Conservation (phyloP, 2,113 vertebrate genomes). For the Aythya baeri region DNA sequence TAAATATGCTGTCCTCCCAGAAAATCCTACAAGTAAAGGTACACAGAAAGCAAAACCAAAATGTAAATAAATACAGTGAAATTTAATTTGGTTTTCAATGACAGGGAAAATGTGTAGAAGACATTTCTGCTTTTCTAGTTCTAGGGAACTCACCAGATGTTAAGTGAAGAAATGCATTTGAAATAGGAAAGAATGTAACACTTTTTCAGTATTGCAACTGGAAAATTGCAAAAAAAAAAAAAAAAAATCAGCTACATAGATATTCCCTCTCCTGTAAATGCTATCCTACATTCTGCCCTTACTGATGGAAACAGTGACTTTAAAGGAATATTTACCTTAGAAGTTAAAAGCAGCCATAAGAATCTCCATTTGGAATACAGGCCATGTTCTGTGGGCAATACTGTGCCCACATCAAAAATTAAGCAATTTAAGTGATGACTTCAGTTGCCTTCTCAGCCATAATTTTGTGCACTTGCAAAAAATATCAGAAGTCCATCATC, state of each 20-base stretch:
- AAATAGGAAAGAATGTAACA: background rate
- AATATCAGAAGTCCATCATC: background rate
- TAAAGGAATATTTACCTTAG: background rate
- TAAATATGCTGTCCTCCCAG: background rate
- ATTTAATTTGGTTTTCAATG: slow-evolving; percentile 3
- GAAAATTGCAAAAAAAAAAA: background rate
- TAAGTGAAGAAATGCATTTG: background rate
- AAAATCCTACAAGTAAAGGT: background rate
- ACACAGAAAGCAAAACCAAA: background rate
- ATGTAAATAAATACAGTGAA: background rate
- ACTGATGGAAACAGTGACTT: background rate
- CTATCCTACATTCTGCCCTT: background rate
- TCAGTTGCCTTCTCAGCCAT: background rate
- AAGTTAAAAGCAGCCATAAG: background rate
- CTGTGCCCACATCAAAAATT: background rate
- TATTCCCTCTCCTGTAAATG: background rate
- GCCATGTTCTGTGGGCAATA: background rate
- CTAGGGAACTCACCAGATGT: background rate
- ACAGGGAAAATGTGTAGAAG: background rate
- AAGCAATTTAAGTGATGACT: background rate
- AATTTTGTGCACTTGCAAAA: background rate
- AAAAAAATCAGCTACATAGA: background rate
- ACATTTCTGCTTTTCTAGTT: background rate
- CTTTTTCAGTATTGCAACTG: background rate
- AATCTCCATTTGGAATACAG: background rate